Evolutionary conservation across 2,113 vertebrate species (phyloP), one percentile per base, ranked within the genome.

Genomic region (Serinus canaria): DNA sequence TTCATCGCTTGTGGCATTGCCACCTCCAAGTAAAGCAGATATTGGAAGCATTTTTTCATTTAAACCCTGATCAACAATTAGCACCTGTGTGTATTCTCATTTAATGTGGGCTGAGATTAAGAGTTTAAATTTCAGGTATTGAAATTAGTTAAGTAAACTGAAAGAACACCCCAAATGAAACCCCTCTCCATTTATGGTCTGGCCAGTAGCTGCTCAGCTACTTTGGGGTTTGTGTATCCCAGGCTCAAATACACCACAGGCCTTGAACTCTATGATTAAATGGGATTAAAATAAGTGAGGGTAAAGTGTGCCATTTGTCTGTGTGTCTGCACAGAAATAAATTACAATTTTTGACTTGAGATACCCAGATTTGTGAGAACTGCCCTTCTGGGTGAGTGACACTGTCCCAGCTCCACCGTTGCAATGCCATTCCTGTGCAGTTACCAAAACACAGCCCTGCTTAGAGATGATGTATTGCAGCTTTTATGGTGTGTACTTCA

Each of bases 401-500:
- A 43, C 59, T 94, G 89, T 82, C 87, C 33, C 70, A 33, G 73
- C 68, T 33, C 10, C 49, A 13, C 17, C 1, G 0, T 2, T 77
- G 33, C 73, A 11, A 0, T 79, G 3, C 23, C 68, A 69, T 94
- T 84, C 6, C 39, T 35, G 0, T 44, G 81, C 67, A 31, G 74
- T 56, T 69, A 58, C 84, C 74, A 43, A 76, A 92, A 66, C 75
- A 39, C 53, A 6, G 6, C 4, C 2, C 4, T 69, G 90, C 63
- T 92, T 76, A 74, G 83, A 77, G 89, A 43, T 80, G 87, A 88
- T 67, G 46, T 14, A 69, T 55, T 90, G 84, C 87, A 59, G 67
- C 55, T 94, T 89, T 91, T 94, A 87, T 87, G 87, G 52, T 76
- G 74, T 87, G 81, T 89, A 76, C 82, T 94, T 95, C 96, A 92